Percentiles rank a stretch among this genome's conserved stretches.
phyloP scores from a whole-genome alignment of 2,113 vertebrate genomes.

The Leucopsar rothschildi region DNA sequence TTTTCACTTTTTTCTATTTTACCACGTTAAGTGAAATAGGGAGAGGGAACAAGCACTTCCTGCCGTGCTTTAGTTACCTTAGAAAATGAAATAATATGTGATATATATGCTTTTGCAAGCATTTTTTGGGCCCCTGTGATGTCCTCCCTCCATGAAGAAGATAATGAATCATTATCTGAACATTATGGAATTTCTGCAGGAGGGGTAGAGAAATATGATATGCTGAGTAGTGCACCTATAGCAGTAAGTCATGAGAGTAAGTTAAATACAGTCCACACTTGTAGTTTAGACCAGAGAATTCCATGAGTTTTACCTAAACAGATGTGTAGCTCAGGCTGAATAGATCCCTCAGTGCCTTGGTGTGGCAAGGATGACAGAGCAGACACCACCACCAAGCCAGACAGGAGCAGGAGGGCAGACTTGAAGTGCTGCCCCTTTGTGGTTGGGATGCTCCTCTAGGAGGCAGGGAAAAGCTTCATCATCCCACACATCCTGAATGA shows the following conservation, averaged over 20 bases:
- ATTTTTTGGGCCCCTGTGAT: background rate
- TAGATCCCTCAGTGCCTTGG: background rate
- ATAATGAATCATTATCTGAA: background rate
- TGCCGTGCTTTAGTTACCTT: background rate
- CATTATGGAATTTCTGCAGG: background rate
- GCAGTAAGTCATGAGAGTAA: background rate
- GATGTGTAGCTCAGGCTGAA: background rate
- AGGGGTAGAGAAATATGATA: background rate
- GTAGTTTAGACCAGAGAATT: background rate
- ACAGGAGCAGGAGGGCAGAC: background rate
- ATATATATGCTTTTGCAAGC: background rate
- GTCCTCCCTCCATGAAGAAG: background rate
- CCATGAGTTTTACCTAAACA: background rate
- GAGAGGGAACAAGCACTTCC: background rate
- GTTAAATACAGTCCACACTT: background rate
- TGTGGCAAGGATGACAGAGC: background rate
- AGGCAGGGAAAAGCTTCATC: background rate
- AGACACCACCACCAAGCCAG: background rate
- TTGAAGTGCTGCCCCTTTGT: background rate
- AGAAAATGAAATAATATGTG: background rate
- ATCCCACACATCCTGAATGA: background rate
- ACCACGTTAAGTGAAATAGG: background rate
- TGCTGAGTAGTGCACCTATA: background rate
- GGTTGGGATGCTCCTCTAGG: background rate
- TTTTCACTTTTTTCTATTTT: background rate